Evolutionary conservation across 1,140 invertebrate genomes (phyloP).

Genomic region (Philopotamus ludificatus): DNA sequence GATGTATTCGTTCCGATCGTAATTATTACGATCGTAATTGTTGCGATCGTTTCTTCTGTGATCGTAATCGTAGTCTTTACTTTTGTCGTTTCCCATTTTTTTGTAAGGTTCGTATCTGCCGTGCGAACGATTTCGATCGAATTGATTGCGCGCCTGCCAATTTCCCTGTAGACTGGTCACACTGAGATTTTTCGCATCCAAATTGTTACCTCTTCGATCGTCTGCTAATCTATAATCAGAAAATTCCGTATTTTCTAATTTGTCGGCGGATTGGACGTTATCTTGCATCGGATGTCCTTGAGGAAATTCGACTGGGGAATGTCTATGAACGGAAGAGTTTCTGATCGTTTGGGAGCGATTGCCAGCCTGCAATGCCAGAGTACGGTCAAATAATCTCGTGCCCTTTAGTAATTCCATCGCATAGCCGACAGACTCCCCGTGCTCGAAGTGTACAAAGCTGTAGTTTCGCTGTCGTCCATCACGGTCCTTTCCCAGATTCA

Average conservation of each 20-base stretch:
- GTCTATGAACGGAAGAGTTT: background rate
- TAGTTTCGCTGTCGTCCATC: slow-evolving; percentile 67
- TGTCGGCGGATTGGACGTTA: too few species aligned
- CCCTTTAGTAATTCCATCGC: slow-evolving; percentile 69
- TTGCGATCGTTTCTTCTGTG: slow-evolving; percentile 1
- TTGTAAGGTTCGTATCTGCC: slow-evolving; percentile 30
- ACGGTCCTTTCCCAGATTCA: slow-evolving; percentile 70
- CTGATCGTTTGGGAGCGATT: too few species aligned
- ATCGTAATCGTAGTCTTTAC: background rate
- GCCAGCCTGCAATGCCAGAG: slow-evolving; percentile 48
- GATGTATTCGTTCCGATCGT: too few species aligned
- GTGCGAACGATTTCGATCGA: slow-evolving; percentile 12
- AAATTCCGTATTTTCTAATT: background rate
- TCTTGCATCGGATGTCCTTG: too few species aligned
- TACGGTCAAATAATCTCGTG: slow-evolving; percentile 58
- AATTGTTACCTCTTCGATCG: slow-evolving; percentile 37
- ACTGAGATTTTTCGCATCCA: slow-evolving; percentile 44
- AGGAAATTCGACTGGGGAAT: too few species aligned
- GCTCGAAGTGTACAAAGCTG: slow-evolving; percentile 75
- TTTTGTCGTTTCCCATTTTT: background rate
- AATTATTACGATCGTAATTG: background rate
- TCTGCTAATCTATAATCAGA: slow-evolving; percentile 14
- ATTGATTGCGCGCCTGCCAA: slow-evolving; percentile 51
- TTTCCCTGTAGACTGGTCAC: slow-evolving; percentile 53
- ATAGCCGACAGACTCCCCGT: slow-evolving; percentile 70